Evolutionary conservation across 2,797 vertebrate species (phyloP), one percentile per base, ranked within the genome.

Genomic region (Chiloscyllium punctatum): DNA sequence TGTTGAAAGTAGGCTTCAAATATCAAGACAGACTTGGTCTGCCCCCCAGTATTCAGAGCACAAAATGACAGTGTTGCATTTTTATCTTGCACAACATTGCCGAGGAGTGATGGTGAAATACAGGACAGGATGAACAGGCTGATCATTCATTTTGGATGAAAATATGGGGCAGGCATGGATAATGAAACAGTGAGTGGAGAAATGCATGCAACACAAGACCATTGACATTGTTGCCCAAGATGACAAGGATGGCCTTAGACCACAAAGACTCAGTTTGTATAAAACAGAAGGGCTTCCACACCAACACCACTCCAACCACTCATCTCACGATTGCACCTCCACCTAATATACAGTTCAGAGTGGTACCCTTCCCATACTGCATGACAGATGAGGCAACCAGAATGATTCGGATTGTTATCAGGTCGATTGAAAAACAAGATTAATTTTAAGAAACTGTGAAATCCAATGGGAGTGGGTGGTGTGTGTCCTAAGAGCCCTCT

Each of bases 361-460:
- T 48, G 42, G 42, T 69, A 9, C 90, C 90, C 1, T 42, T 69
- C 18, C 66, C 8, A 3, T 37, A 9, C 62, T 2, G 23, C 18
- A 66, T 23, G 42, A 68, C n/a, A 25, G n/a, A 92, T 92, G 62
- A 42, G 23, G 23, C 2, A 33, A 2, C 62, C 33, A 23, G 62
- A 42, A 25, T 68, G n/a, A 69, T 92, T 23, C 62, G 11, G 37
- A 69, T 92, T 92, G 62, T 92, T 42, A 69, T 68, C 30, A 37
- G 66, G 66, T 69, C 37, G n/a, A 77, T 94, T 53, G 51, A 94
- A 72, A 74, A 94, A 16, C 13, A 74, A 94, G 71, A 94, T 95
- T 95, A 57, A 42, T 42, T 53, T 68, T 42, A 77, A 51, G 27
- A 53, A 95, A 53, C 94, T 77, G 71, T 57, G 48, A 74, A 51